These are phyloP conservation scores for Psix sp. DNA, from an alignment of 1,140 invertebrate species.

Conservation along the genomic window DNA sequence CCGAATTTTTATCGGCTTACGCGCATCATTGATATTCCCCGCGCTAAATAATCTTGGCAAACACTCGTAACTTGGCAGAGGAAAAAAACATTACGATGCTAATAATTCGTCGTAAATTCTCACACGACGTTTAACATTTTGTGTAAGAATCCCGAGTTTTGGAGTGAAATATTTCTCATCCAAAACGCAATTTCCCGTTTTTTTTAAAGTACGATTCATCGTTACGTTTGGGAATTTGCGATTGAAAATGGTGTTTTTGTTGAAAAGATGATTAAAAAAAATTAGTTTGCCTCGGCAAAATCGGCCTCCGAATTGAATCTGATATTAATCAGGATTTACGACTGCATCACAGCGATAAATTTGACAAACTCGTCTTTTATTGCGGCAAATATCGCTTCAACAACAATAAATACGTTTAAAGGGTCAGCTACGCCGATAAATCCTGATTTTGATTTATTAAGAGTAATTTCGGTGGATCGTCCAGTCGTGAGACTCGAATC, in stretches of 20 bases:
- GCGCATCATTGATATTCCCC: constrained; percentile 29
- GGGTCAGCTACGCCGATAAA: constrained; percentile 32
- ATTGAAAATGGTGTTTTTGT: neutral
- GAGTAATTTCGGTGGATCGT: constrained; percentile 35
- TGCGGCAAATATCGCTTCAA: constrained; percentile 47
- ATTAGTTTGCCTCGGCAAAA: neutral
- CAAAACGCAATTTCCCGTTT: neutral
- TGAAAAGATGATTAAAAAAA: neutral
- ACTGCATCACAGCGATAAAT: constrained; percentile 28
- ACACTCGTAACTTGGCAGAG: constrained; percentile 20
- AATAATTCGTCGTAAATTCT: constrained; percentile 26
- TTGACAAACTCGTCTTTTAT: constrained; percentile 53
- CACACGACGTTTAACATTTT: constrained; percentile 4
- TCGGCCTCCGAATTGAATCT: constrained; percentile 25
- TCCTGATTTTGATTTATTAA: constrained; percentile 46
- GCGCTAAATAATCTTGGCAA: constrained; percentile 20
- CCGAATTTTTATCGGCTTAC: constrained; percentile 35
- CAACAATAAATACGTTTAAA: constrained; percentile 47
- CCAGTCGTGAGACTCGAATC: constrained; percentile 22
- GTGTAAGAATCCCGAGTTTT: neutral
- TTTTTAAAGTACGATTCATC: too few relatives aligned
- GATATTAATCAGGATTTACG: constrained; percentile 49
- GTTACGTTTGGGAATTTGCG: neutral
- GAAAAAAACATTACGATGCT: constrained; percentile 40
- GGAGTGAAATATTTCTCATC: too few relatives aligned